Base-by-base conservation (phyloP, 2,797 vertebrate species). In the Enteromius treurensis region DNA sequence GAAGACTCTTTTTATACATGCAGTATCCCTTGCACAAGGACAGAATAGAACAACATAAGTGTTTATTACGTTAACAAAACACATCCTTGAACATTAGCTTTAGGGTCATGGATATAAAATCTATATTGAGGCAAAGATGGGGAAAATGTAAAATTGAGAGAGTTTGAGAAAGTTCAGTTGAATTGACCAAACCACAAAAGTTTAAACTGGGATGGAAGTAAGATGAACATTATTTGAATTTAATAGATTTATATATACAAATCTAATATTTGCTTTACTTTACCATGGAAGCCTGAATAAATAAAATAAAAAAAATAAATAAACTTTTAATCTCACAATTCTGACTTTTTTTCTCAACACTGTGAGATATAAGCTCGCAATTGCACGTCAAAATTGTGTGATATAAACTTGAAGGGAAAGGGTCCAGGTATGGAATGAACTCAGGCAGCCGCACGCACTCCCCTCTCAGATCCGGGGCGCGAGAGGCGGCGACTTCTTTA, bases 1-100 rank as follows among this genome's bases (percentile, higher is more conserved):
- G 34, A 7, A 55, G 7, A 5, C 42, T 86, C 34, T 55, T 71
- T 82, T 82, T 32, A 34, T 23, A 53, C 64, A 23, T 64, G 21
- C 8, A 65, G 10, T 29, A 55, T 60, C 8, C 32, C 23, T 17
- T 4, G 15, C 26, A 51, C 15, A 32, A 19, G 3, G 51, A 65
- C 65, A 68, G 23, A 32, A 42, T 65, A 26, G 6, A 65, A 67
- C 23, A 47, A 45, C 40, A 60, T 47, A 2, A 51, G 13, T 68
- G 42, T 1, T 11, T 65, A n/a, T 51, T 68, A 64, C 37, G 5
- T 67, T 14, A 14, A 69, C 40, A 29, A 60, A 49, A 73, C 70
- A 77, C 17, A 71, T 77, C 17, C 32, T 14, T 58, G 15, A 75
- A 32, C 21, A 29, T 84, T 58, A 11, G 34, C 40, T 64, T 49